Evolutionary conservation across 2,888 invertebrate species (phyloP).

Genomic region (Heliconius charithonia): DNA sequence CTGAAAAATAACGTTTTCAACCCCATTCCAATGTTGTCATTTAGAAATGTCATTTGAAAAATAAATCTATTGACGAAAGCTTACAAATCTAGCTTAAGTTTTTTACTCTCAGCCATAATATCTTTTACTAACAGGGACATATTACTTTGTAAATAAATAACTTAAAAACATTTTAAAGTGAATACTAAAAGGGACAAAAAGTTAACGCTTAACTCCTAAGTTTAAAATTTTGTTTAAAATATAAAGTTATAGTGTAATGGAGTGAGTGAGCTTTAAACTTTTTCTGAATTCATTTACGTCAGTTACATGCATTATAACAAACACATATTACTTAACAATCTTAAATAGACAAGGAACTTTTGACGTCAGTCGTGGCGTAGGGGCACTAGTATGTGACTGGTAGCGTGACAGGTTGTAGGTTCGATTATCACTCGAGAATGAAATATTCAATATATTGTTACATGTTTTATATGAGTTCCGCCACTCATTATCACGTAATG

Average conservation of each 20-base stretch:
- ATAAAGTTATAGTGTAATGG: background rate
- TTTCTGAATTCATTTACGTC: background rate
- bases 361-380: no score
- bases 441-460: no score
- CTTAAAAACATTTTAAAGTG: background rate
- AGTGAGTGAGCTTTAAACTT: background rate
- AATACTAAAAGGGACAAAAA: conserved; percentile 11
- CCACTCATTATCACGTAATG: no score
- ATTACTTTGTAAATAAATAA: background rate
- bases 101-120: no score
- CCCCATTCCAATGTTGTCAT: background rate
- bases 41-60: background rate
- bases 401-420: no score
- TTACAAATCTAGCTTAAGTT: background rate
- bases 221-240: background rate
- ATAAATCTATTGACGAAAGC: background rate
- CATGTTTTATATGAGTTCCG: no score
- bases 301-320: background rate
- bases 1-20: background rate
- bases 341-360: background rate
- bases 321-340: background rate
- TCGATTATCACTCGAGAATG: no score
- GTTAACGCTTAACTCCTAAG: background rate
- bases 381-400: no score
- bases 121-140: background rate